Conservation (phyloP, 2,113 vertebrate genomes). For the Halichoeres trimaculatus region DNA sequence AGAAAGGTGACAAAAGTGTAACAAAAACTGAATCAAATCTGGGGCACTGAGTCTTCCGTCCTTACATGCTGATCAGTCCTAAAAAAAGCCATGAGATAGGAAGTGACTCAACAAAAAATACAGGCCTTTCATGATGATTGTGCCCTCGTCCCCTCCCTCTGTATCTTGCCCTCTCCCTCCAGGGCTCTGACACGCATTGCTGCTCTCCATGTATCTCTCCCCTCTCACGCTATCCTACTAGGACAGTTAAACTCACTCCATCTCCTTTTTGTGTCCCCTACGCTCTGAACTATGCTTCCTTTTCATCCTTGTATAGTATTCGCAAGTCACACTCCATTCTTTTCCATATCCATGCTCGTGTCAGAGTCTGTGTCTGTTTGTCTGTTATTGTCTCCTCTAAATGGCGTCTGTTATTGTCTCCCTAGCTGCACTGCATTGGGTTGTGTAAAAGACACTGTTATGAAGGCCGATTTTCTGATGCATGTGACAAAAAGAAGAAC, state of each 20-base stretch:
- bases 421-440: not conserved
- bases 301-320: not conserved
- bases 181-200: constrained; percentile 19
- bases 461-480: not conserved
- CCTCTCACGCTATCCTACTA: constrained; percentile 15
- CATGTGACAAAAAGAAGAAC: not conserved
- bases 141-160: constrained; percentile 12
- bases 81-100: constrained; percentile 9
- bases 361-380: not conserved
- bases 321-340: not conserved
- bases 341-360: not conserved
- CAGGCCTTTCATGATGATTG: constrained; percentile 16
- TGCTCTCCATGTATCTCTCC: constrained; percentile 25
- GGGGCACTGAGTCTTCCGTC: not conserved
- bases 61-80: not conserved
- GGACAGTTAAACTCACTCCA: not conserved
- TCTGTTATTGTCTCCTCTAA: not conserved
- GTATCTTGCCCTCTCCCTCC: constrained; percentile 18
- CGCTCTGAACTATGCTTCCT: constrained; percentile 13
- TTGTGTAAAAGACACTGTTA: constrained; percentile 14
- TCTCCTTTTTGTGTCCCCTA: not conserved
- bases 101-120: constrained; percentile 55
- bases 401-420: not conserved
- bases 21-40: not conserved
- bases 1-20: not conserved